Evolutionary conservation across 2,888 invertebrate species (phyloP).

Genomic region (Nomada fucata): DNA sequence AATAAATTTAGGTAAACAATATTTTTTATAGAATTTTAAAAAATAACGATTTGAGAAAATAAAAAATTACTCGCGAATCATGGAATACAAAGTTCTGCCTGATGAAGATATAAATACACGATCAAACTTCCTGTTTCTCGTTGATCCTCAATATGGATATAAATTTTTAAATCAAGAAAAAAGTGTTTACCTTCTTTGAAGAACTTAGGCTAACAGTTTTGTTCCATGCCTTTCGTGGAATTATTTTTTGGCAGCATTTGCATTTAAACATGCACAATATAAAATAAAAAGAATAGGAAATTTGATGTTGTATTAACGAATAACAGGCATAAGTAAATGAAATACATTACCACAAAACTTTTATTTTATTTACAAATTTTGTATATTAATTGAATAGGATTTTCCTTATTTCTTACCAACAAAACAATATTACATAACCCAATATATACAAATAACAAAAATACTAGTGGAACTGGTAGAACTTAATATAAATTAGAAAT

Average conservation of each 20-base stretch:
- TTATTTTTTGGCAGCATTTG: slow-evolving; percentile 27
- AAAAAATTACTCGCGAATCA: slow-evolving; percentile 25
- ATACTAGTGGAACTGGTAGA: slow-evolving; percentile 25
- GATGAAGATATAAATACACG: slow-evolving; percentile 33
- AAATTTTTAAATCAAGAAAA: slow-evolving; percentile 12
- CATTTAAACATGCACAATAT: slow-evolving; percentile 14
- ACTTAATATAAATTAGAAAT: slow-evolving; percentile 49
- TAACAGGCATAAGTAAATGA: slow-evolving; percentile 47
- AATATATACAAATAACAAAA: slow-evolving; percentile 58
- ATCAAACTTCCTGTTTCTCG: slow-evolving; percentile 48
- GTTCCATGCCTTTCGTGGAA: neutral
- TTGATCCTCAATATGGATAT: slow-evolving; percentile 18
- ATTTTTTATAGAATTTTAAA: slow-evolving; percentile 43
- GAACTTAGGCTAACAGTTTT: neutral
- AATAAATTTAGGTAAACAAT: slow-evolving; percentile 42
- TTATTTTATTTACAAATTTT: slow-evolving; percentile 58
- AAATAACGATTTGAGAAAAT: slow-evolving; percentile 14
- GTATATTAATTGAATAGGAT: slow-evolving; percentile 25
- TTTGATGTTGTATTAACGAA: slow-evolving; percentile 50
- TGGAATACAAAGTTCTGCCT: slow-evolving; percentile 35
- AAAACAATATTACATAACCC: slow-evolving; percentile 42
- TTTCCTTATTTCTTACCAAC: slow-evolving; percentile 18
- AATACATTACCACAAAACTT: slow-evolving; percentile 37
- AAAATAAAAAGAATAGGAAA: slow-evolving; percentile 33
- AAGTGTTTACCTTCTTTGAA: neutral